Base-by-base conservation (phyloP, 2,888 invertebrate species). In the Nesidiocoris tenuis region DNA sequence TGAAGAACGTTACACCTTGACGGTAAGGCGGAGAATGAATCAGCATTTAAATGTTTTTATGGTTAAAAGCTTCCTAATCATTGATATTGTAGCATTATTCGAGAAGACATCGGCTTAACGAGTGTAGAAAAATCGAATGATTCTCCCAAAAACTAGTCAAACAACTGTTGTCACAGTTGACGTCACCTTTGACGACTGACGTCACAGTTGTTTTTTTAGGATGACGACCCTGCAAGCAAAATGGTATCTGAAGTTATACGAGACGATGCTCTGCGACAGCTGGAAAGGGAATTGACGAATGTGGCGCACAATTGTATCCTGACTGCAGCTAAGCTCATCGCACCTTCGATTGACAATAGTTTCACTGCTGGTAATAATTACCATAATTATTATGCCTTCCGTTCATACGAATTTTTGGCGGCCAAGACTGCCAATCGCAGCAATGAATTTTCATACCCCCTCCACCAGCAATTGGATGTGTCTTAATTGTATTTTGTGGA, bases 301-400 rank as follows among this genome's bases (percentile, higher is more conserved):
- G 89, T 91, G 81, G 93, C 93, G 0, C 95, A 95, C 82, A 89
- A 90, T 81, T 90, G 90, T 79, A 93, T 96, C 80, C 87, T 95
- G 70, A 92, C 91, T 79, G 91, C 94, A 18, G 93, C 95, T 7
- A 94, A 94, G 84, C 86, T 96, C n/a, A 94, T 96, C 80, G 91
- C 95, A 0, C 92, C 93, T 1, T 88, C 91, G 17, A 91, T 95
- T 79, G 93, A 93, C 81, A 87, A 89, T 74, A 87, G 86, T 74
- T 88, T 89, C 80, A 87, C 88, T 79, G 87, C 87, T 80, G 90
- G 92, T 89, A 65, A 24, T n/a, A 3, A 39, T n/a, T n/a, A n/a
- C n/a, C n/a, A n/a, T n/a, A n/a, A n/a, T 54, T 54, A 7, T 54
- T 54, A 54, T 54, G 54, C 9, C 54, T 54, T 54, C 54, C 54